A percentile compares a stretch with the other conserved stretches of the same genome.
phyloP scores from a whole-genome alignment of 2,888 invertebrate species.

The Tiphia femorata region DNA sequence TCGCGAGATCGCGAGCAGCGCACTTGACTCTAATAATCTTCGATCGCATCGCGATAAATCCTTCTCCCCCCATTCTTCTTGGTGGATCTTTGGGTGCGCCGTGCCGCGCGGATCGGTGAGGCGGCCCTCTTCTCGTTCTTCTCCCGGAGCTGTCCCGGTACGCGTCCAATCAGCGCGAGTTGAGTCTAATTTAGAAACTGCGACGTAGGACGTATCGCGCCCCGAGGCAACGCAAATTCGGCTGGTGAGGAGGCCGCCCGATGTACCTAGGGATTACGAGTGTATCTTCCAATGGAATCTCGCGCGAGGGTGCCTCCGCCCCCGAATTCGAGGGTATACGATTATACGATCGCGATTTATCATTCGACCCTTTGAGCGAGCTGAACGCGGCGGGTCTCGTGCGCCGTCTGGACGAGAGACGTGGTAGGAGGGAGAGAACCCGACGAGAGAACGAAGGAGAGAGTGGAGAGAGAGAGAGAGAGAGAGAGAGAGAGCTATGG shows the following conservation, averaged over 20 bases:
- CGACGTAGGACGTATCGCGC: slow-evolving; percentile 35
- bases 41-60: slow-evolving; percentile 40
- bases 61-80: too few species aligned
- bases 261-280: slow-evolving; percentile 37
- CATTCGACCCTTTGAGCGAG: neutral
- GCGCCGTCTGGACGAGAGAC: neutral
- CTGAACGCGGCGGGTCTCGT: neutral
- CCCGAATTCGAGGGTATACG: neutral
- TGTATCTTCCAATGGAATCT: slow-evolving; percentile 28
- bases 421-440: neutral
- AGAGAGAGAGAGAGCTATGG: too few species aligned
- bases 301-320: slow-evolving; percentile 32
- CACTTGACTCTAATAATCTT: slow-evolving; percentile 33
- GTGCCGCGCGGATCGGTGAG: slow-evolving; percentile 22
- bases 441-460: too few species aligned
- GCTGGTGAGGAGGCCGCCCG: slow-evolving; percentile 2
- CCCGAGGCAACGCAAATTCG: slow-evolving; percentile 42
- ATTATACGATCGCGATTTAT: neutral
- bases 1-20: too few species aligned
- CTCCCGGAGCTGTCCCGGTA: slow-evolving; percentile 10
- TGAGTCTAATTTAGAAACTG: slow-evolving; percentile 46
- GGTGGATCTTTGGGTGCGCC: slow-evolving; percentile 4
- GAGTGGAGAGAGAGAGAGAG: too few species aligned
- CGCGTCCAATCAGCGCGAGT: slow-evolving; percentile 44
- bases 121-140: too few species aligned